These are phyloP conservation scores for Cirrhinus molitorella DNA, from an alignment of 2,797 vertebrate genomes.

Conservation along the genomic window DNA sequence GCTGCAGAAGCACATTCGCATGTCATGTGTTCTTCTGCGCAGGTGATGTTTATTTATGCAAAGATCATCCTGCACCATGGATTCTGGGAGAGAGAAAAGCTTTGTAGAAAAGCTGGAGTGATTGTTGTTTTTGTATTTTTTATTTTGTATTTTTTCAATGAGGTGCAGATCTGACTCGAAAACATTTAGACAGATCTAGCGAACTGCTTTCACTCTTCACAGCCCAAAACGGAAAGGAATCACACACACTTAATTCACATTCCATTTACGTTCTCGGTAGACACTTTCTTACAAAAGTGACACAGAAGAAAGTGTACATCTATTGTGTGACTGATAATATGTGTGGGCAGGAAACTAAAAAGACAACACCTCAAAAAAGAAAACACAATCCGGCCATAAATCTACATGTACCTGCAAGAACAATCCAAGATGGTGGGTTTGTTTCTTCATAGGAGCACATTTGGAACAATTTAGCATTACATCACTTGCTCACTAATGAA, in stretches of 20 bases:
- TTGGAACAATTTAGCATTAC: neutral
- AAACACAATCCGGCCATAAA: neutral
- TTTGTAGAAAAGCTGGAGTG: slow-evolving; percentile 35
- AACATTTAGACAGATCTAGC: slow-evolving; percentile 30
- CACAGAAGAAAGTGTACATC: neutral
- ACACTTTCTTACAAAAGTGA: slow-evolving; percentile 3
- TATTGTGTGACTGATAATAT: neutral
- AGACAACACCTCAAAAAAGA: neutral
- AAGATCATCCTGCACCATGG: slow-evolving; percentile 18
- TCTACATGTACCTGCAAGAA: neutral
- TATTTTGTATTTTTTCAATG: neutral
- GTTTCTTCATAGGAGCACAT: neutral
- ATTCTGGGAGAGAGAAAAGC: slow-evolving; percentile 24
- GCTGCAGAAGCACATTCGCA: slow-evolving; percentile 36
- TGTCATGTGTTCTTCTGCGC: slow-evolving; percentile 28
- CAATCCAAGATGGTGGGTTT: neutral
- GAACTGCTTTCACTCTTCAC: slow-evolving; percentile 21
- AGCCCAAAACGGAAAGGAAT: slow-evolving; percentile 6
- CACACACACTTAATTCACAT: slow-evolving; percentile 26
- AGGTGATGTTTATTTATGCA: slow-evolving; percentile 51
- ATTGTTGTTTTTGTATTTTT: slow-evolving; percentile 34
- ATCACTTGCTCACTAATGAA: too few relatives aligned
- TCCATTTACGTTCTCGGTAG: neutral
- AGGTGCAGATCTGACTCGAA: slow-evolving; percentile 14
- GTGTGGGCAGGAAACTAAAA: neutral